phyloP scores from a whole-genome alignment of 53 echinoderm and acorn worm genomes.

The Patiria pectinifera region DNA sequence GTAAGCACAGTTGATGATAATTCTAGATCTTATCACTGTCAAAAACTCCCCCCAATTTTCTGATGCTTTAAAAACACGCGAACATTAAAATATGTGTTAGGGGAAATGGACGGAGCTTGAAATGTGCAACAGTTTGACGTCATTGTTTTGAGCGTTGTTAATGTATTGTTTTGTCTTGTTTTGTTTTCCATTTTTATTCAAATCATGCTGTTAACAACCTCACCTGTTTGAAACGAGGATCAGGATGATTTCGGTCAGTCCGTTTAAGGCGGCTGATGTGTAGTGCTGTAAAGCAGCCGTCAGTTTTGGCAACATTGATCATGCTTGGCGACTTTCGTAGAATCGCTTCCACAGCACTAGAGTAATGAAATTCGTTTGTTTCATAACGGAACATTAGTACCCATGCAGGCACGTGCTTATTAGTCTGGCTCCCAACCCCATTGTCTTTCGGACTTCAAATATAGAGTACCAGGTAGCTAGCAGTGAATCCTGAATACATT shows the following conservation, averaged over 20 bases:
- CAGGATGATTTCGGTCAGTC: slow-evolving; percentile 40
- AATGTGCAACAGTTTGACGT: too few species aligned
- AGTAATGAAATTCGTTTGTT: background rate
- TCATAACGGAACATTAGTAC: background rate
- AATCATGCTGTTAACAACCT: background rate
- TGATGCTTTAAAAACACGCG: too few species aligned
- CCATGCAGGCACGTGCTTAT: too few species aligned
- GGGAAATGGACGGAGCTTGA: too few species aligned
- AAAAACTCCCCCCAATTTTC: too few species aligned
- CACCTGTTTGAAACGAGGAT: background rate
- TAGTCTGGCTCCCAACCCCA: too few species aligned
- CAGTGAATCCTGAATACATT: too few species aligned
- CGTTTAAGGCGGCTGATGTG: slow-evolving; percentile 64
- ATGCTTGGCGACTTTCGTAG: background rate
- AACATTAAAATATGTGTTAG: too few species aligned
- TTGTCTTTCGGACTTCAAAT: too few species aligned
- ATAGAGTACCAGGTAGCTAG: too few species aligned
- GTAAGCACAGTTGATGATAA: background rate
- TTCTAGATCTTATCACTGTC: too few species aligned
- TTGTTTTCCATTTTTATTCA: background rate
- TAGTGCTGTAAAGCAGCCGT: slow-evolving; percentile 69
- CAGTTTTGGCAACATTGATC: slow-evolving; percentile 47
- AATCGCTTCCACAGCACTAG: slow-evolving; percentile 28
- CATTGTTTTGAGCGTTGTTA: too few species aligned
- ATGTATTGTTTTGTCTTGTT: background rate